Evolutionary conservation across 2,888 invertebrate genomes (phyloP).

Genomic region (Cataglyphis altisquamis): DNA sequence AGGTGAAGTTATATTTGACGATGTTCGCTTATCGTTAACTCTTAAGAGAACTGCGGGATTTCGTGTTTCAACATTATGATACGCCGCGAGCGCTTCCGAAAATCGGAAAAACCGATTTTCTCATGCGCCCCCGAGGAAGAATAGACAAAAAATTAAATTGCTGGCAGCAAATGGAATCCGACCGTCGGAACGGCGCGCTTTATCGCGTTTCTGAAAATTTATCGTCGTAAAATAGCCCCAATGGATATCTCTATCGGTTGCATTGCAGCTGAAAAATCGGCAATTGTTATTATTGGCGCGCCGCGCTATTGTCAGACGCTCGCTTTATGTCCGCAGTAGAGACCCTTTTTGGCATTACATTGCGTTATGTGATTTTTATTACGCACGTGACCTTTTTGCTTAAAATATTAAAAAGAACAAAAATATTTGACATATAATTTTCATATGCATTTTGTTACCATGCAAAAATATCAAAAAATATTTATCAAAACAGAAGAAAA

Average conservation of each 20-base stretch:
- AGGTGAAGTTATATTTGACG: slow-evolving; percentile 74
- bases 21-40: slow-evolving; percentile 69
- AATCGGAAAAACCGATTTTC: not conserved
- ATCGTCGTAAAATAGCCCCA: slow-evolving; percentile 67
- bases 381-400: not conserved
- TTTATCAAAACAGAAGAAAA: not conserved
- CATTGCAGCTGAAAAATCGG: slow-evolving; percentile 60
- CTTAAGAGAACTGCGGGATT: slow-evolving; percentile 70
- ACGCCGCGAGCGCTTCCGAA: slow-evolving; percentile 59
- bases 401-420: not conserved
- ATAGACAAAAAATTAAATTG: slow-evolving; percentile 68
- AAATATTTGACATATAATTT: not conserved
- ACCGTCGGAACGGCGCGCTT: slow-evolving; percentile 69
- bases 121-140: slow-evolving; percentile 10
- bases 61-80: slow-evolving; percentile 70
- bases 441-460: not conserved
- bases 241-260: slow-evolving; percentile 67
- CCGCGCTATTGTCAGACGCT: not conserved
- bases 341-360: slow-evolving; percentile 24
- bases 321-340: not conserved
- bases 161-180: slow-evolving; percentile 66
- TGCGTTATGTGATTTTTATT: slow-evolving; percentile 13
- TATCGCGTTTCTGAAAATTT: slow-evolving; percentile 75
- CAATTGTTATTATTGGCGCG: slow-evolving; percentile 64
- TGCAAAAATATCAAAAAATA: not conserved